Evolutionary conservation across 2,888 invertebrate genomes (phyloP).

Genomic region (Megaustenia siamemsis): DNA sequence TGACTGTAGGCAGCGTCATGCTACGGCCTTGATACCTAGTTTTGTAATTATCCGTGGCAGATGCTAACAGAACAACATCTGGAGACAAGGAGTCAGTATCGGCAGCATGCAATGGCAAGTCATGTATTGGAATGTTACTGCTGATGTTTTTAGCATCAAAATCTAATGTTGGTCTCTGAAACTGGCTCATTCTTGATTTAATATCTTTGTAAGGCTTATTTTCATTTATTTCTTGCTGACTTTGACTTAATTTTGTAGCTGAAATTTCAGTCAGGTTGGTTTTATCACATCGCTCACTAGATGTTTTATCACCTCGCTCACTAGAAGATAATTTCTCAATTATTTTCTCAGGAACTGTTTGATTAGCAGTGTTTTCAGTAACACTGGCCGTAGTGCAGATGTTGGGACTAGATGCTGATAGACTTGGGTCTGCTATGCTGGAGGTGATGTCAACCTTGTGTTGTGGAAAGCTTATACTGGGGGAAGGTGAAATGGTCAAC

Average conservation of each 20-base stretch:
- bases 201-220: conserved; percentile 15
- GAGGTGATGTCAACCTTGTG: neutral
- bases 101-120: conserved; percentile 15
- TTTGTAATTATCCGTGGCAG: conserved; percentile 71
- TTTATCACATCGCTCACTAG: too few species aligned
- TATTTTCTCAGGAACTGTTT: neutral
- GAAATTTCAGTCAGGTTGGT: neutral
- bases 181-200: conserved; percentile 32
- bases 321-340: neutral
- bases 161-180: neutral
- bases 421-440: neutral
- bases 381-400: neutral
- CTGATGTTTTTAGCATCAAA: neutral
- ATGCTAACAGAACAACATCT: conserved; percentile 45
- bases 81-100: conserved; percentile 29
- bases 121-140: conserved; percentile 13
- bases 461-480: neutral
- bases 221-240: neutral
- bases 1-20: conserved; percentile 69
- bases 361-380: neutral
- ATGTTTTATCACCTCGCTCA: neutral
- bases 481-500: neutral
- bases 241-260: neutral
- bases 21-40: conserved; percentile 67
- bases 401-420: conserved; percentile 15